These are phyloP conservation scores for Drosophila borborema DNA, from an alignment of 2,888 invertebrate genomes.

Conservation along the genomic window DNA sequence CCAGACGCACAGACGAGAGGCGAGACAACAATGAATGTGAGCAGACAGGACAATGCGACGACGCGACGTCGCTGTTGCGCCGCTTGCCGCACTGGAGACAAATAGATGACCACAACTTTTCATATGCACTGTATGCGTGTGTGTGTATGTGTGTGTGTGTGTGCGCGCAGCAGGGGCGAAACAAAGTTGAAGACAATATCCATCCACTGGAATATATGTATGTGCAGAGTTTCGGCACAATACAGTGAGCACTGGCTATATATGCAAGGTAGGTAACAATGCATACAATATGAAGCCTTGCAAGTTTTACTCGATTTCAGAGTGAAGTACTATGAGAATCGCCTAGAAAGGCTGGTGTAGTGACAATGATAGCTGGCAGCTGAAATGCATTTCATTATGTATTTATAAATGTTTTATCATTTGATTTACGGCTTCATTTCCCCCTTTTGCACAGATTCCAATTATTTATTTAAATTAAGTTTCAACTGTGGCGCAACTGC, in stretches of 20 bases:
- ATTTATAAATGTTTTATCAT: neutral
- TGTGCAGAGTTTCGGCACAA: neutral
- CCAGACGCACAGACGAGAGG: constrained; percentile 21
- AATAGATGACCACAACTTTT: constrained; percentile 61
- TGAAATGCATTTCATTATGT: neutral
- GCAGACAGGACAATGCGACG: constrained; percentile 44
- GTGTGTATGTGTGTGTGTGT: neutral
- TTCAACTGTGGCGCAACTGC: neutral
- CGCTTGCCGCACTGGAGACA: constrained; percentile 38
- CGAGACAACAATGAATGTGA: constrained; percentile 61
- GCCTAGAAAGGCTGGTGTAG: neutral
- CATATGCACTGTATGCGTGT: constrained; percentile 9
- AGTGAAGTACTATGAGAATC: neutral
- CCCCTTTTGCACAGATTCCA: neutral
- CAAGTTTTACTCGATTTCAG: no score
- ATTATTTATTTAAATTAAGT: constrained; percentile 5
- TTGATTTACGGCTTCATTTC: neutral
- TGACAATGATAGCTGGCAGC: neutral
- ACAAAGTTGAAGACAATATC: neutral
- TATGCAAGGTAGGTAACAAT: neutral
- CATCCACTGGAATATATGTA: neutral
- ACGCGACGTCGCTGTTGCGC: neutral
- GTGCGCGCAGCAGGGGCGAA: neutral
- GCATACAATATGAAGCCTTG: neutral
- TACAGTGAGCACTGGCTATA: constrained; percentile 19